phyloP scores from a whole-genome alignment of 2,797 vertebrate species.

The Danio albolineatus region DNA sequence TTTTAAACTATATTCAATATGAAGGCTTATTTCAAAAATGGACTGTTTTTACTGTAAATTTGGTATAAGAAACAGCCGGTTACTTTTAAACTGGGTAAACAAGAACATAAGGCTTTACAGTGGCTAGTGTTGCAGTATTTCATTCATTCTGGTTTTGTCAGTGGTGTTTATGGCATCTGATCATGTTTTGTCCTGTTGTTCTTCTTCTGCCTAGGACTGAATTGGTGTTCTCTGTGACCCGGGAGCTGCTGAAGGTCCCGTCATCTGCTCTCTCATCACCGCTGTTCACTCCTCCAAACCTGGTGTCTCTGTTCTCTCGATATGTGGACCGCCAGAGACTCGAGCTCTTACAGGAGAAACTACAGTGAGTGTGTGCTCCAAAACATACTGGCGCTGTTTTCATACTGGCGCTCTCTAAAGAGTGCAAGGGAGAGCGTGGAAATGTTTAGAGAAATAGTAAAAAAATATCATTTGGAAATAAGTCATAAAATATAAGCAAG shows the following conservation, averaged over 20 bases:
- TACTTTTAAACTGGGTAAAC: too few species aligned
- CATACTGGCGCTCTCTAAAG: background rate
- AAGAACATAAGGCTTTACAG: too few species aligned
- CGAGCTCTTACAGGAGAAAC: constrained; percentile 90
- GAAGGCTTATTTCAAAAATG: too few species aligned
- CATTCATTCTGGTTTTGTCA: background rate
- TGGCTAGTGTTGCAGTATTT: background rate
- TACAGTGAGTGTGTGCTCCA: constrained; percentile 84
- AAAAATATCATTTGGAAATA: too few species aligned
- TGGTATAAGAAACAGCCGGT: too few species aligned
- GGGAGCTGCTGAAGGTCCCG: constrained; percentile 88
- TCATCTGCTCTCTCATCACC: constrained; percentile 86
- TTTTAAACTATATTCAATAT: too few species aligned
- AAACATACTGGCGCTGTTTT: background rate
- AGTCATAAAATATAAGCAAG: too few species aligned
- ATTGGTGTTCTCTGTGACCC: constrained; percentile 90
- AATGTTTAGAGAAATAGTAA: too few species aligned
- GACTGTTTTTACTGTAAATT: too few species aligned
- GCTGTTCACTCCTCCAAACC: constrained; percentile 86
- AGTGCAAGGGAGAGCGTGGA: too few species aligned
- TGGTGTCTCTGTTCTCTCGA: constrained; percentile 90
- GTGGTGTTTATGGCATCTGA: background rate
- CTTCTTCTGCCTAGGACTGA: constrained; percentile 81
- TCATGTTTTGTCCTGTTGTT: background rate
- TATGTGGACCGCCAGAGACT: constrained; percentile 92